Evolutionary conservation across 2,113 vertebrate genomes (phyloP).

Genomic region (Parus major): DNA sequence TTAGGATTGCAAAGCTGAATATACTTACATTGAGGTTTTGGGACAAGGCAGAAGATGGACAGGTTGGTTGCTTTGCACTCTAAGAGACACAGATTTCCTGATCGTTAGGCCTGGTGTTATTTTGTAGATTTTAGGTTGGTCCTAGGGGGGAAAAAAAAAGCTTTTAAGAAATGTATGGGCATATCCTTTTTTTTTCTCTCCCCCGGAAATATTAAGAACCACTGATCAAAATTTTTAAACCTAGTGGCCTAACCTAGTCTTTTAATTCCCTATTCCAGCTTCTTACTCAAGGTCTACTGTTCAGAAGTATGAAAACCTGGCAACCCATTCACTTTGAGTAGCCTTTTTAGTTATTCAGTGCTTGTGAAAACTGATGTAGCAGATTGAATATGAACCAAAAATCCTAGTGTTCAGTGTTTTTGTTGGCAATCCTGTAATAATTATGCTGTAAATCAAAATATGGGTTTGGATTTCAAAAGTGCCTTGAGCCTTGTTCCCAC

Average conservation of each 20-base stretch:
- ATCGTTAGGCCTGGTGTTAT: not conserved
- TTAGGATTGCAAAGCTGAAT: slow-evolving; percentile 29
- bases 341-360: not conserved
- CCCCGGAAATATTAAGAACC: not conserved
- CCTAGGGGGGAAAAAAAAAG: slow-evolving; percentile 49
- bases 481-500: slow-evolving; percentile 1
- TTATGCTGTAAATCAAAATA: slow-evolving; percentile 19
- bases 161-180: not conserved
- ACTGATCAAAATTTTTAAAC: not conserved
- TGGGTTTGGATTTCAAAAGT: not conserved
- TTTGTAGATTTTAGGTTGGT: slow-evolving; percentile 27
- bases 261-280: not conserved
- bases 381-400: slow-evolving; percentile 17
- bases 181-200: not conserved
- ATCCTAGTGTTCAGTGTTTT: not conserved
- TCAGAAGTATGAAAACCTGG: slow-evolving; percentile 30
- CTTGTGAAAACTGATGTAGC: slow-evolving; percentile 30
- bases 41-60: not conserved
- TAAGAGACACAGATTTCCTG: not conserved
- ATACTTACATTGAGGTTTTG: slow-evolving; percentile 74
- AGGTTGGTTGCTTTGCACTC: slow-evolving; percentile 6
- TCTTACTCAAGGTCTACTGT: slow-evolving; percentile 11
- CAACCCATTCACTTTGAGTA: not conserved
- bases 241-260: not conserved
- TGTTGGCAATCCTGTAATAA: slow-evolving; percentile 7